Evolutionary conservation across 2,113 vertebrate genomes (phyloP).

Genomic region (Chaetodon trifascialis): DNA sequence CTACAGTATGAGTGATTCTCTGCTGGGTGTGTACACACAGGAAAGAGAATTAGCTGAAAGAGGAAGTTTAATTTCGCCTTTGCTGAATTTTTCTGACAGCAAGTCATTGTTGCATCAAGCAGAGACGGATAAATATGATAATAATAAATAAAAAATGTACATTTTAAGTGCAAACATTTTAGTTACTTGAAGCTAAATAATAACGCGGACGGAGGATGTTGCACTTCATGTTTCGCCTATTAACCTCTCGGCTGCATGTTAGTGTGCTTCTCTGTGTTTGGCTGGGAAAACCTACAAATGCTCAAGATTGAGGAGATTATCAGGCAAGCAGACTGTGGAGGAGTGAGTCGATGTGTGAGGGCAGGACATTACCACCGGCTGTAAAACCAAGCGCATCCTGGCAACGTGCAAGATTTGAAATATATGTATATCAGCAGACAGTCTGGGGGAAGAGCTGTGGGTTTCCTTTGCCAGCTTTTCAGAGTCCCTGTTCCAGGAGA

Average conservation of each 20-base stretch:
- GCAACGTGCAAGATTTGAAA: background rate
- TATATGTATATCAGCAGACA: background rate
- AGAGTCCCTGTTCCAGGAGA: background rate
- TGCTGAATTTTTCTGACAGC: background rate
- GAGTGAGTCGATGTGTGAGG: background rate
- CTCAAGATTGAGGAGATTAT: background rate
- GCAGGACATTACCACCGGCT: background rate
- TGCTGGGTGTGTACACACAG: background rate
- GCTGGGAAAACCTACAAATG: background rate
- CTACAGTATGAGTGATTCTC: background rate
- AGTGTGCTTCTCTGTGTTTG: background rate
- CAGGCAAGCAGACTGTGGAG: background rate
- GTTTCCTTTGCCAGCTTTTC: background rate
- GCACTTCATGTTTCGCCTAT: background rate
- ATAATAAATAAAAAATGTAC: no score
- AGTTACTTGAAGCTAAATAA: no score
- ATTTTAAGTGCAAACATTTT: no score
- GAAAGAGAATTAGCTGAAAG: slow-evolving; percentile 42
- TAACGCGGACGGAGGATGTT: background rate
- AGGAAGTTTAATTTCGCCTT: slow-evolving; percentile 47
- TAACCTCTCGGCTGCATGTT: background rate
- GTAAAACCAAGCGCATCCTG: background rate
- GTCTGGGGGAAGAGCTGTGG: background rate
- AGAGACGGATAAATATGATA: background rate
- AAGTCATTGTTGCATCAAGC: background rate